phyloP scores from a whole-genome alignment of 2,113 vertebrate species.

The Monopterus albus region DNA sequence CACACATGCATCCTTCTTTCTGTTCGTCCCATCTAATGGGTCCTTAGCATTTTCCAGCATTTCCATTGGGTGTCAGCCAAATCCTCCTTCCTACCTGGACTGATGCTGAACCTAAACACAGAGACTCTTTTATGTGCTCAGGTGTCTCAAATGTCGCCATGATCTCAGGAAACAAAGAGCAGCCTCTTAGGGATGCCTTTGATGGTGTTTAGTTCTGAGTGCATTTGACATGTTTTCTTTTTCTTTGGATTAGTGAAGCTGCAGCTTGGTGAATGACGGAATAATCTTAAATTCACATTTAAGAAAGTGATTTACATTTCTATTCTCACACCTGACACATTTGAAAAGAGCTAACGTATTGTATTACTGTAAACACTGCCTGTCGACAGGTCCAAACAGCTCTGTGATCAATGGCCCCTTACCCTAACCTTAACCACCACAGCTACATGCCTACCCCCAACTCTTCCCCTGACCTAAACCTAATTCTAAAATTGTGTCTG shows the following conservation, averaged over 20 bases:
- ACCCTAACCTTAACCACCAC: no score
- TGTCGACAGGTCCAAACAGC: slow-evolving; percentile 5
- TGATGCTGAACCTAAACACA: slow-evolving; percentile 61
- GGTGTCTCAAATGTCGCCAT: slow-evolving; percentile 55
- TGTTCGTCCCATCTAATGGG: slow-evolving; percentile 51
- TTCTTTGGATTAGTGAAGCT: slow-evolving; percentile 35
- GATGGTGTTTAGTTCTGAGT: slow-evolving; percentile 29
- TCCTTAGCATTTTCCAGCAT: slow-evolving; percentile 51
- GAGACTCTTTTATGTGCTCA: slow-evolving; percentile 63
- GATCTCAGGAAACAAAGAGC: slow-evolving; percentile 59
- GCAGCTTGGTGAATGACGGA: slow-evolving; percentile 18
- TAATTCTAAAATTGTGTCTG: background rate
- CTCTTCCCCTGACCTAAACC: no score
- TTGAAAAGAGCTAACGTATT: background rate
- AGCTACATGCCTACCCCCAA: no score
- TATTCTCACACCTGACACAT: background rate
- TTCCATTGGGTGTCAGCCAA: slow-evolving; percentile 60
- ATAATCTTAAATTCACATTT: no score
- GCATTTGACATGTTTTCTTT: background rate
- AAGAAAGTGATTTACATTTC: background rate
- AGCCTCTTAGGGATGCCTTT: slow-evolving; percentile 52
- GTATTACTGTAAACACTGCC: no score
- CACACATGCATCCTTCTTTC: slow-evolving; percentile 33
- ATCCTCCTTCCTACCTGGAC: slow-evolving; percentile 46
- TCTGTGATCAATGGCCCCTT: slow-evolving; percentile 14